phyloP scores from a whole-genome alignment of 2,888 invertebrate genomes.

The Drosophila nr. medialis region DNA sequence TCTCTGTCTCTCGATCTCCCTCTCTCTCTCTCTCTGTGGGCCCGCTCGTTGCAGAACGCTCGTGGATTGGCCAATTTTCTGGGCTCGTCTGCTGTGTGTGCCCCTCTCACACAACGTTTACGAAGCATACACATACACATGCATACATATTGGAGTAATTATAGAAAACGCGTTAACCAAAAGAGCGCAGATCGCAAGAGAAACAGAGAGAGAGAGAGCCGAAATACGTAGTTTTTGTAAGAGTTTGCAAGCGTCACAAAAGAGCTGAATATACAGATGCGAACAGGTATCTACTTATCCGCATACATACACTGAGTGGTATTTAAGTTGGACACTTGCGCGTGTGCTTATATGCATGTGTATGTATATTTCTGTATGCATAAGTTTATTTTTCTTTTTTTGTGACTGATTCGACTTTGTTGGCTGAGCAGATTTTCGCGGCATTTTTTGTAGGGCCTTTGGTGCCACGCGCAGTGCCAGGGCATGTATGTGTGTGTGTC shows the following conservation, averaged over 20 bases:
- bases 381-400: neutral
- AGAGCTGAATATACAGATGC: conserved; percentile 52
- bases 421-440: conserved; percentile 57
- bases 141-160: conserved; percentile 28
- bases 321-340: conserved; percentile 53
- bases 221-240: conserved; percentile 31
- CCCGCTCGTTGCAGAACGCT: conserved; percentile 42
- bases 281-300: conserved; percentile 57
- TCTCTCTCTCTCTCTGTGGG: conserved; percentile 13
- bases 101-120: conserved; percentile 29
- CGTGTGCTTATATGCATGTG: conserved; percentile 13
- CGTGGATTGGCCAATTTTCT: conserved; percentile 71
- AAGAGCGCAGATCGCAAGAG: conserved; percentile 28
- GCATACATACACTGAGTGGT: conserved; percentile 8
- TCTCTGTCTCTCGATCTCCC: neutral
- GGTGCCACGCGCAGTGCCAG: conserved; percentile 50
- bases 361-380: conserved; percentile 7
- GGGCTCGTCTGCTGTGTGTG: conserved; percentile 64
- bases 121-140: conserved; percentile 26
- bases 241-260: conserved; percentile 37
- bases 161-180: conserved; percentile 31
- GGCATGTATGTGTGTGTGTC: conserved; percentile 7
- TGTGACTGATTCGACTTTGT: conserved; percentile 50
- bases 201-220: conserved; percentile 50
- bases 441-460: conserved; percentile 38